phyloP scores from a whole-genome alignment of 2,888 invertebrate species.

The Serrognathus titanus region DNA sequence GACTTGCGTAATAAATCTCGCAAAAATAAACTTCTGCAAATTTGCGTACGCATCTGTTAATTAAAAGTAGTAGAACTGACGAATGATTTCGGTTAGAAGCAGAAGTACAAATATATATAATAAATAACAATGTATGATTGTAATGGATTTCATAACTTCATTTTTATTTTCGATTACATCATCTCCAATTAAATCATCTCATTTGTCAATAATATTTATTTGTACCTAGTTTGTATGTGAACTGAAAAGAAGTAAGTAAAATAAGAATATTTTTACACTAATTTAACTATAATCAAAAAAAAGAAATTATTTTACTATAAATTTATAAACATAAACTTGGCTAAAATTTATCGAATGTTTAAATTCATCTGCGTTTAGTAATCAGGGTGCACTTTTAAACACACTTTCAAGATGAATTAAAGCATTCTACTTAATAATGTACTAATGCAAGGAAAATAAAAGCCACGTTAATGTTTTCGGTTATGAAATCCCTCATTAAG shows the following conservation, averaged over 20 bases:
- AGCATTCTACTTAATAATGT: too few species aligned
- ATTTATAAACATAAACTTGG: conserved; percentile 1
- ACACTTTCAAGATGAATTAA: too few species aligned
- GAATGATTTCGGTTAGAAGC: conserved; percentile 22
- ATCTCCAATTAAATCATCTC: conserved; percentile 14
- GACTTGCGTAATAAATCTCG: conserved; percentile 1
- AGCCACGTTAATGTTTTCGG: conserved; percentile 13
- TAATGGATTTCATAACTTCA: conserved; percentile 33
- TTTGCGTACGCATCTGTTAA: conserved; percentile 10
- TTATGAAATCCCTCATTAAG: conserved; percentile 43
- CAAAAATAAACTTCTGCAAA: conserved; percentile 17
- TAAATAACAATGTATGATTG: conserved; percentile 20
- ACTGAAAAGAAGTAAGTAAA: conserved; percentile 12
- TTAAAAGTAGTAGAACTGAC: background rate
- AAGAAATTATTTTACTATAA: conserved; percentile 4
- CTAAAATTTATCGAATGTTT: background rate
- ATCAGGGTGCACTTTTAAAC: too few species aligned
- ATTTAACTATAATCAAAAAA: conserved; percentile 6
- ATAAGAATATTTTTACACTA: conserved; percentile 24
- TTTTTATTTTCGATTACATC: conserved; percentile 15
- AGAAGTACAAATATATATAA: conserved; percentile 36
- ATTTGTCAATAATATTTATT: conserved; percentile 5
- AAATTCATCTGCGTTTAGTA: background rate
- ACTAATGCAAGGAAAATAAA: background rate
- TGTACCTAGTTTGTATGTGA: conserved; percentile 5